A percentile compares a stretch with the other conserved stretches of the same genome.
Conservation (phyloP, 2,113 vertebrate species). For the Ranitomeya imitator region DNA sequence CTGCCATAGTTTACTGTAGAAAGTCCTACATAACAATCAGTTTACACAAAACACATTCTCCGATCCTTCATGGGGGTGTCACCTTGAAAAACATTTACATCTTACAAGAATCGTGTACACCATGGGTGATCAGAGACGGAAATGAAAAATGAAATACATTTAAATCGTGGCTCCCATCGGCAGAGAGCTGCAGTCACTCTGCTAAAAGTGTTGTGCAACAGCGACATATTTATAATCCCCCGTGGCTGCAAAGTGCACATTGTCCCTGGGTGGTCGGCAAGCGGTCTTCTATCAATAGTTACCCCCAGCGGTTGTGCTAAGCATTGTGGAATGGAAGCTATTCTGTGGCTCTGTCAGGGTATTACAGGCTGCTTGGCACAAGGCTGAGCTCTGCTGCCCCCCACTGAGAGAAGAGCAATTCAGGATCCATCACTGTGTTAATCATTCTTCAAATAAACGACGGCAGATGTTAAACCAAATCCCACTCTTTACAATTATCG, state of each 20-base stretch:
- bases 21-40: neutral
- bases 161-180: neutral
- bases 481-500: slow-evolving; percentile 35
- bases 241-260: neutral
- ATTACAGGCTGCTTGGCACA: neutral
- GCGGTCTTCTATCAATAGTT: slow-evolving; percentile 54
- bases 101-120: neutral
- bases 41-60: neutral
- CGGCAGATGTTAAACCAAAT: slow-evolving; percentile 49
- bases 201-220: neutral
- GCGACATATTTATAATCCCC: neutral
- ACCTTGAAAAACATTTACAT: slow-evolving; percentile 18
- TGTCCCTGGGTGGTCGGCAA: neutral
- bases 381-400: slow-evolving; percentile 50
- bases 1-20: too few relatives aligned
- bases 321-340: slow-evolving; percentile 58
- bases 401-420: slow-evolving; percentile 52
- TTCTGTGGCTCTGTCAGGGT: slow-evolving; percentile 56
- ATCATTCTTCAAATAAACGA: slow-evolving; percentile 62
- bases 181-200: slow-evolving; percentile 4
- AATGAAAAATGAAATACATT: slow-evolving; percentile 37
- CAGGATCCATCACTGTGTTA: slow-evolving; percentile 46
- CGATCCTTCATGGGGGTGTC: neutral
- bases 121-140: slow-evolving; percentile 1
- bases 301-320: neutral